Evolutionary conservation across 2,888 invertebrate genomes (phyloP).

Genomic region (Cantharis lateralis): DNA sequence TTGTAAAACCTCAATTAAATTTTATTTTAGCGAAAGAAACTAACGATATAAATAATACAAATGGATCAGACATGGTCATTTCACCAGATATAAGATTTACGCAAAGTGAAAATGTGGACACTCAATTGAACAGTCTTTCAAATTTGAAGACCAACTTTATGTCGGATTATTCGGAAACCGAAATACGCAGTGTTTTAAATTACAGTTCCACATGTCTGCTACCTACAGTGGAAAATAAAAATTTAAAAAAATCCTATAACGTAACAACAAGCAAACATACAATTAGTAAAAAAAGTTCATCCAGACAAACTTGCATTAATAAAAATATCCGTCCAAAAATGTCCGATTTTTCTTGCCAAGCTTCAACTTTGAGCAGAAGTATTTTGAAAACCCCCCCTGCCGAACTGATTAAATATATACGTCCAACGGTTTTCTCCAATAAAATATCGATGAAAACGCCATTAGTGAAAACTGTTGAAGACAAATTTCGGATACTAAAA

Average conservation of each 20-base stretch:
- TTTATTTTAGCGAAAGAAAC: background rate
- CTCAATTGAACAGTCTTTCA: background rate
- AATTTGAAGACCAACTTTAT: constrained; percentile 9
- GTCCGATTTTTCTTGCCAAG: constrained; percentile 20
- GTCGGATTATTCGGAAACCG: constrained; percentile 11
- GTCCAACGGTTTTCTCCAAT: background rate
- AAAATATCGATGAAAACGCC: background rate
- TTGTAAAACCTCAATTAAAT: background rate
- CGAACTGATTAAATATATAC: constrained; percentile 11
- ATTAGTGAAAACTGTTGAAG: background rate
- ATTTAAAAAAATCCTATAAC: background rate
- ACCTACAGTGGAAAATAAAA: background rate
- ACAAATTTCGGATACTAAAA: background rate
- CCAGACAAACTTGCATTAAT: background rate
- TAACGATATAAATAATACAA: background rate
- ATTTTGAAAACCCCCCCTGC: background rate
- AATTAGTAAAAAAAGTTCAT: background rate
- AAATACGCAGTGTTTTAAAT: constrained; percentile 10
- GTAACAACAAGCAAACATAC: background rate
- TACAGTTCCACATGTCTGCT: constrained; percentile 5
- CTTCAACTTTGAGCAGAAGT: constrained; percentile 21
- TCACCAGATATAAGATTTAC: background rate
- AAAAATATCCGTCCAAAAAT: background rate
- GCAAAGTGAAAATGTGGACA: background rate
- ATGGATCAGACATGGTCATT: background rate